These are phyloP conservation scores for Periphyllus acericola DNA, from an alignment of 2,888 invertebrate genomes.

Conservation along the genomic window DNA sequence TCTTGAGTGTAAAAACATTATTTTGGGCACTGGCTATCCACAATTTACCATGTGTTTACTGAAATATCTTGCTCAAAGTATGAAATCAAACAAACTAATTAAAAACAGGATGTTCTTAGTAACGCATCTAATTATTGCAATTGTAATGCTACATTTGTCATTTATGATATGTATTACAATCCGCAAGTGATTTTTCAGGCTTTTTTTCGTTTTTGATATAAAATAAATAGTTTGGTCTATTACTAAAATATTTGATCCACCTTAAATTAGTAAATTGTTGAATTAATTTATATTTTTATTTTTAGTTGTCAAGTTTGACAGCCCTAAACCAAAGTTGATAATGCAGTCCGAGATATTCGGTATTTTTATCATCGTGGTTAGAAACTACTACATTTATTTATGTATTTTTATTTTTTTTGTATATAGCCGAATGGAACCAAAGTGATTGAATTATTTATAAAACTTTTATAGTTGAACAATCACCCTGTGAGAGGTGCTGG, in stretches of 20 bases:
- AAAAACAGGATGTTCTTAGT: background rate
- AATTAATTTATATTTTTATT: conserved; percentile 5
- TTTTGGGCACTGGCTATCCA: too few species aligned
- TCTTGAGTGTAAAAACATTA: too few species aligned
- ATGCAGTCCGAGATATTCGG: conserved; percentile 37
- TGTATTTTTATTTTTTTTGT: conserved; percentile 53
- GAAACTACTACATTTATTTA: conserved; percentile 60
- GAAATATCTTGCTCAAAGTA: background rate
- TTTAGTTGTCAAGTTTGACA: conserved; percentile 60
- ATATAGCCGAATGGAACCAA: conserved; percentile 57
- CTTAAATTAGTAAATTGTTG: background rate
- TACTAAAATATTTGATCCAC: background rate
- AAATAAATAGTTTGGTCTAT: background rate
- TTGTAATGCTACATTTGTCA: background rate
- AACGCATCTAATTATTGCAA: background rate
- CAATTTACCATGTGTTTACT: background rate
- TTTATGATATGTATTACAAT: background rate
- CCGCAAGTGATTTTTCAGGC: background rate
- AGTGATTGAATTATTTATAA: conserved; percentile 52
- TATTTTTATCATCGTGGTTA: conserved; percentile 53
- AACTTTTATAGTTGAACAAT: conserved; percentile 46
- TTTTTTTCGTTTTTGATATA: background rate
- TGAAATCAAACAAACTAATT: background rate
- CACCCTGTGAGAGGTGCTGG: conserved; percentile 51
- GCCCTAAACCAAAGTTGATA: conserved; percentile 60